Base-by-base conservation (phyloP, 2,888 invertebrate genomes). In the Apantesis nais region DNA sequence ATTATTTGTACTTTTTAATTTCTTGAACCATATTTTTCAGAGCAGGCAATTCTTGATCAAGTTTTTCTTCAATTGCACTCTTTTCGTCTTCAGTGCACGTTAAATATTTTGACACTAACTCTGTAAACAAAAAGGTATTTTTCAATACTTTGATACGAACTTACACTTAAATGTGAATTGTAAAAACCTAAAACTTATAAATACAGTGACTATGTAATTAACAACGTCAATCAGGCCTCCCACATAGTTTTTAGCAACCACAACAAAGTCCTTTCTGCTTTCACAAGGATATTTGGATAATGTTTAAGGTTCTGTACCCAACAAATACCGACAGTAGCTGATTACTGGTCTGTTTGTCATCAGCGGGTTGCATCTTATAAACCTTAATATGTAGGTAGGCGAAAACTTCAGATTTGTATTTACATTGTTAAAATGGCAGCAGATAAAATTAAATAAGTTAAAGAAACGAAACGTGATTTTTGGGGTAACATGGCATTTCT, bases 1-100 rank as follows among this genome's bases (percentile, higher is more conserved):
- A 19, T 86, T 81, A 92, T 77, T 93, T 92, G 76, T 93, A 89
- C 81, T 92, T 94, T 77, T 94, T 94, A 48, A 93, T 90, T 71
- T 94, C 93, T 78, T 86, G 86, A 14, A 94, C 91, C 79, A 93
- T 84, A 76, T 81, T 89, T 83, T 93, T 94, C 48, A 94, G 82
- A 58, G 82, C 74, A 25, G 90, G 88, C 73, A 94, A 85, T 81
- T 92, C 90, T 68, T 90, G 87, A 72, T 84, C 88, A 0, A 95
- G 83, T 79, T 88, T 89, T 37, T 88, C 89, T 82, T 91, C 91
- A 70, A 88, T 74, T 58, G 77, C 76, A 37, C 65, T 66, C 77
- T 92, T 94, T 58, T 92, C 91, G 69, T 92, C 90, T 58, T 92
- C 93, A 71, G 88, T 75, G 39, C 89, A 87, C 14, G 87, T 93